A percentile compares a stretch with the other conserved stretches of the same genome.
Conservation (phyloP, 2,797 vertebrate species). For the Protonibea diacanthus region DNA sequence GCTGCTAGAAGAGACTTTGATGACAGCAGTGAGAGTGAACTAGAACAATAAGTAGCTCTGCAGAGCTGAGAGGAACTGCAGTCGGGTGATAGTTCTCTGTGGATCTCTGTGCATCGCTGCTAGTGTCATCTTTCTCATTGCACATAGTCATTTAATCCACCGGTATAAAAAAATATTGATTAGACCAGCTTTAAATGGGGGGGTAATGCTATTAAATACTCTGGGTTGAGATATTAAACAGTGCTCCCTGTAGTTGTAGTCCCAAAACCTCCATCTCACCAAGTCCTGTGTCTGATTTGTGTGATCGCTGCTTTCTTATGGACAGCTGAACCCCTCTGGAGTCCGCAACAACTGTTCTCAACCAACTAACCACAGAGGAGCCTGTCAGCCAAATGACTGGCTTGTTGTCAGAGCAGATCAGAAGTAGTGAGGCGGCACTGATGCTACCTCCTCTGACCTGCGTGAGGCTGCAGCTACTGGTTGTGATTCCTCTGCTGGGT, state of each 20-base stretch:
- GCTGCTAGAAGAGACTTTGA: background rate
- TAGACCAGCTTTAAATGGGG: background rate
- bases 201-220: too few relatives aligned
- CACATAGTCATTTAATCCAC: too few relatives aligned
- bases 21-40: too few relatives aligned
- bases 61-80: background rate
- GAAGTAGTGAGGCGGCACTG: conserved; percentile 15
- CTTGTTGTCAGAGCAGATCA: conserved; percentile 44
- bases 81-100: background rate
- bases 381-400: conserved; percentile 31
- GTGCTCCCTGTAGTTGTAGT: background rate
- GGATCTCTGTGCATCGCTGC: background rate
- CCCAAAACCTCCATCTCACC: background rate
- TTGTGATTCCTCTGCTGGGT: conserved; percentile 19
- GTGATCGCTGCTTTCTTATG: conserved; percentile 15
- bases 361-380: conserved; percentile 15
- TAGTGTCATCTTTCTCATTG: too few relatives aligned
- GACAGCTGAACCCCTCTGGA: conserved; percentile 3
- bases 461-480: conserved; percentile 12
- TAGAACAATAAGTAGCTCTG: background rate
- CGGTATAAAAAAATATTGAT: background rate
- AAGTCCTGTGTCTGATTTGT: conserved; percentile 1
- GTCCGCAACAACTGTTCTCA: conserved; percentile 23
- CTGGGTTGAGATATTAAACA: background rate
- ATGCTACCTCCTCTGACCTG: conserved; percentile 31